Conservation (phyloP, 2,797 vertebrate genomes). For the Melanotaenia pygmaea region DNA sequence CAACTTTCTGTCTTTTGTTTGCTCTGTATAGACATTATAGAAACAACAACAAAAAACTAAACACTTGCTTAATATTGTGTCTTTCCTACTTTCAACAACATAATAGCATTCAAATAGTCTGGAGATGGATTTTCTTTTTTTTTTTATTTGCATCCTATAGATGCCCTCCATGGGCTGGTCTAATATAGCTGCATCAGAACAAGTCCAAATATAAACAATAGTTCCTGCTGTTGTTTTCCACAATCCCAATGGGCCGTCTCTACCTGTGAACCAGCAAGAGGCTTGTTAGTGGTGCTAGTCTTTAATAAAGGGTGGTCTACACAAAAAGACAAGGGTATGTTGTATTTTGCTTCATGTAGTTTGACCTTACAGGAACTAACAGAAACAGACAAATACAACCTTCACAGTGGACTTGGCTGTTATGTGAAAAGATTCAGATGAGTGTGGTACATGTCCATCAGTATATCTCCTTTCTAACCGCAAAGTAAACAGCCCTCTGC, state of each 20-base stretch:
- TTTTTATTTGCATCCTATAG: not conserved
- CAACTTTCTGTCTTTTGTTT: too few relatives aligned
- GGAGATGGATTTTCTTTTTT: too few relatives aligned
- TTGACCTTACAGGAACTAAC: not conserved
- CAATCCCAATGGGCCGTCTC: not conserved
- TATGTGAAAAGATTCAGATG: not conserved
- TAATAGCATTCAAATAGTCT: too few relatives aligned
- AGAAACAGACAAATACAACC: not conserved
- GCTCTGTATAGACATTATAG: not conserved
- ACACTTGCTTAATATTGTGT: not conserved
- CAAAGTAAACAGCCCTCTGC: not conserved
- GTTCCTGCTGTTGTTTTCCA: not conserved
- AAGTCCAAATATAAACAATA: not conserved
- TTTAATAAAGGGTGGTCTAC: constrained; percentile 1
- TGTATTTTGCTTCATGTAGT: constrained; percentile 9
- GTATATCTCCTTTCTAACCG: not conserved
- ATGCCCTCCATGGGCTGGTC: not conserved
- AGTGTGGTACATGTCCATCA: not conserved
- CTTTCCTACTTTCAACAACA: too few relatives aligned
- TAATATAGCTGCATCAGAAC: not conserved
- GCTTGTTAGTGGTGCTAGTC: not conserved
- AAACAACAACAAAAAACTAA: not conserved
- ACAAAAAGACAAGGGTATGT: not conserved
- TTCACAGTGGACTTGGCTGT: not conserved
- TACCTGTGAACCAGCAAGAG: not conserved